These are phyloP conservation scores for Lumbricus terrestris DNA, from an alignment of 2,888 invertebrate genomes.

Conservation along the genomic window DNA sequence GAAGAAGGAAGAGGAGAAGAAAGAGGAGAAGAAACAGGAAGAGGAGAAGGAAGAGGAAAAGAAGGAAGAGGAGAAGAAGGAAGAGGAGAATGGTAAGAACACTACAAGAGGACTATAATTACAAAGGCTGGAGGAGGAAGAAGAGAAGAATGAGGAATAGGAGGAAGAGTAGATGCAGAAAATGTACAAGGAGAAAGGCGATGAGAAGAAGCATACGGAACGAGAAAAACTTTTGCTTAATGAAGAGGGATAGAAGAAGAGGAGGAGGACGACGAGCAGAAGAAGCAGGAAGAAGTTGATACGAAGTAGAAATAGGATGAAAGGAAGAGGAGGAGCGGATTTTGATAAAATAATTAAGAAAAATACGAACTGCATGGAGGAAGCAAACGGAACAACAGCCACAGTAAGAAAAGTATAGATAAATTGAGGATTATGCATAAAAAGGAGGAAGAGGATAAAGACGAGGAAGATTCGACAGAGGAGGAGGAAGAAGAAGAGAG, in stretches of 20 bases:
- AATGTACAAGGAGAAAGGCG: neutral
- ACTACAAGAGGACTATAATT: neutral
- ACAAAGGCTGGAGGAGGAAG: neutral
- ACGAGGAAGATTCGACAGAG: neutral
- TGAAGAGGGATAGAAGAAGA: no score
- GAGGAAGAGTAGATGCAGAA: neutral
- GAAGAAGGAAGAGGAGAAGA: neutral
- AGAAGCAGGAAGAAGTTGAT: neutral
- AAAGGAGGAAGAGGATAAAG: no score
- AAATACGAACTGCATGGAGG: no score
- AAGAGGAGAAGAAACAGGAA: neutral
- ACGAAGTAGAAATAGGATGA: neutral
- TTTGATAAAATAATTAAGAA: neutral
- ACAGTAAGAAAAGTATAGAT: neutral
- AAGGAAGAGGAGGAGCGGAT: neutral
- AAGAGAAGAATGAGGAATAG: neutral
- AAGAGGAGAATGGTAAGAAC: neutral
- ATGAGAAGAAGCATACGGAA: neutral
- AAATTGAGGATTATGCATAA: no score
- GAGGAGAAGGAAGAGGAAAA: neutral
- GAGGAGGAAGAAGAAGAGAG: no score
- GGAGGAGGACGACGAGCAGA: no score
- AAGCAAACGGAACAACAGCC: neutral
- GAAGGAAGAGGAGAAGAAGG: neutral
- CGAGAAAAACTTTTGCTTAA: neutral